Evolutionary conservation across 2,888 invertebrate genomes (phyloP).

Genomic region (Agrotis segetum): DNA sequence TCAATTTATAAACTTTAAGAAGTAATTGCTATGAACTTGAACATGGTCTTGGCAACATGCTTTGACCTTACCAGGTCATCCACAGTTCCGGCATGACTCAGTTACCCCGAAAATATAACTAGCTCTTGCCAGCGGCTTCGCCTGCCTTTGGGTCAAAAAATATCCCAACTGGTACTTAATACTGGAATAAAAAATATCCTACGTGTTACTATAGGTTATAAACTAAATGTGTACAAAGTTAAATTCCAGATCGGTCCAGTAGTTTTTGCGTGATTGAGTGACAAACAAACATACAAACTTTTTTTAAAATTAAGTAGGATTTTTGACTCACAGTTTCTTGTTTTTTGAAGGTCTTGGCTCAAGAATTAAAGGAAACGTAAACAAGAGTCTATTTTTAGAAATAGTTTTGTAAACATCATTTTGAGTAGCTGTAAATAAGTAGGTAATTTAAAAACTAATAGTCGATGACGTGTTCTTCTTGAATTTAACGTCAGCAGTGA

Average conservation of each 20-base stretch:
- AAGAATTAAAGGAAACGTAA: slow-evolving; percentile 10
- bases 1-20: slow-evolving; percentile 37
- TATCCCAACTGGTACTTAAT: too few relatives aligned
- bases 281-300: too few relatives aligned
- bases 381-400: slow-evolving; percentile 35
- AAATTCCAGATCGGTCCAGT: too few relatives aligned
- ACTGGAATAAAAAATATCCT: too few relatives aligned
- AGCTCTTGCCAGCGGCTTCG: too few relatives aligned
- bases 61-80: slow-evolving; percentile 53
- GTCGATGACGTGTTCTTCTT: neutral
- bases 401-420: neutral
- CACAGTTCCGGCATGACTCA: slow-evolving; percentile 64
- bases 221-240: too few relatives aligned
- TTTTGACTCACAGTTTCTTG: slow-evolving; percentile 18
- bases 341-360: slow-evolving; percentile 40
- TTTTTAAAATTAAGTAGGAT: too few relatives aligned
- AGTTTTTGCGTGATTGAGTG: too few relatives aligned
- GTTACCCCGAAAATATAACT: slow-evolving; percentile 45
- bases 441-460: neutral
- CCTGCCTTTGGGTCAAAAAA: too few relatives aligned
- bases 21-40: slow-evolving; percentile 58
- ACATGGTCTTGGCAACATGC: slow-evolving; percentile 39
- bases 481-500: slow-evolving; percentile 11
- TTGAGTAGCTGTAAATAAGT: slow-evolving; percentile 12
- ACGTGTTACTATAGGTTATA: too few relatives aligned